These are phyloP conservation scores for Otis tarda DNA, from an alignment of 2,113 vertebrate genomes.

Conservation along the genomic window DNA sequence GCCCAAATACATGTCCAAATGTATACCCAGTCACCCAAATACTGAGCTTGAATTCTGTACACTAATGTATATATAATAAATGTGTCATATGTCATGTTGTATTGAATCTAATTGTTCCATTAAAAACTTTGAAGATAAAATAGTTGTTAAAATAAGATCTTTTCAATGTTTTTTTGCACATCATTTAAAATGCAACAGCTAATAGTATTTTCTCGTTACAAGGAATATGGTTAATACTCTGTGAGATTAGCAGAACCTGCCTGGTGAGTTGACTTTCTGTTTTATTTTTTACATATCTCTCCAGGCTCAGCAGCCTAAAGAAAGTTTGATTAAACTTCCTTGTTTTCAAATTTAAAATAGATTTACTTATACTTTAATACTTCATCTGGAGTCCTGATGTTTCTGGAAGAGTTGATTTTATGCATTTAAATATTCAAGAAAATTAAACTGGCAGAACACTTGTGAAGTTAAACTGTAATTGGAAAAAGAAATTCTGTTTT, in stretches of 20 bases:
- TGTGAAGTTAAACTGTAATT: not conserved
- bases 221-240: slow-evolving; percentile 5
- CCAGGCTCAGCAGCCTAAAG: not conserved
- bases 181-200: slow-evolving; percentile 14
- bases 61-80: not conserved
- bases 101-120: slow-evolving; percentile 43
- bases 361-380: not conserved
- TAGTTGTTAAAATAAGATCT: slow-evolving; percentile 10
- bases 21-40: not conserved
- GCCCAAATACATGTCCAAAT: not conserved
- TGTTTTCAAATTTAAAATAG: slow-evolving; percentile 49
- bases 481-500: not conserved
- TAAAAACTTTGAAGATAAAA: slow-evolving; percentile 28
- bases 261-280: not conserved
- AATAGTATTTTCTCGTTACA: slow-evolving; percentile 33
- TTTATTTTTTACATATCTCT: not conserved
- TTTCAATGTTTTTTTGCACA: slow-evolving; percentile 4
- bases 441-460: not conserved
- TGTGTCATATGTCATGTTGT: not conserved
- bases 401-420: not conserved
- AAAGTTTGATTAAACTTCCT: slow-evolving; percentile 16
- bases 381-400: not conserved
- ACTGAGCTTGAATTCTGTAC: not conserved
- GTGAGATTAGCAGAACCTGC: not conserved
- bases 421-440: slow-evolving; percentile 4